These are phyloP conservation scores for Metacarcinus magister DNA, from an alignment of 2,888 invertebrate genomes.

Conservation along the genomic window DNA sequence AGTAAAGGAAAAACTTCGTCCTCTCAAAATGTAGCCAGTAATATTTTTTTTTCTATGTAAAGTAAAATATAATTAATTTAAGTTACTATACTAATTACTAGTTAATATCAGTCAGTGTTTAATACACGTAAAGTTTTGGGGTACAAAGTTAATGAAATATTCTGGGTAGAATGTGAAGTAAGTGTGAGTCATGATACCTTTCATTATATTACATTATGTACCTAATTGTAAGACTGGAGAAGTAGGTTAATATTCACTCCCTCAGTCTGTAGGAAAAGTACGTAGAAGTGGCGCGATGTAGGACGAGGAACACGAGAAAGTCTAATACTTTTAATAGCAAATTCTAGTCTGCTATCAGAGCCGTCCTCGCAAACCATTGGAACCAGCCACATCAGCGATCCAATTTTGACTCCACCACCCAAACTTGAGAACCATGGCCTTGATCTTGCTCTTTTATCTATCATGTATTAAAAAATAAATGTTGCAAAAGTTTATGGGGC, in stretches of 20 bases:
- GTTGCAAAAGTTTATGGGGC: neutral
- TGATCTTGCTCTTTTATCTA: neutral
- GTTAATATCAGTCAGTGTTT: neutral
- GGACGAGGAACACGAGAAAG: neutral
- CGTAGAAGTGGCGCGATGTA: neutral
- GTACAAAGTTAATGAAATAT: slow-evolving; percentile 19
- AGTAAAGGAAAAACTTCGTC: neutral
- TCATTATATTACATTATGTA: neutral
- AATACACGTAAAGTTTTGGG: neutral
- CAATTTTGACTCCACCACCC: neutral
- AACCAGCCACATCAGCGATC: neutral
- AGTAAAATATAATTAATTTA: neutral
- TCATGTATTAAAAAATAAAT: neutral
- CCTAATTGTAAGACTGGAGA: neutral
- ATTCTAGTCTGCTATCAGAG: neutral
- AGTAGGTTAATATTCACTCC: neutral
- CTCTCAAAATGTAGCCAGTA: neutral
- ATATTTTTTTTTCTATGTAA: neutral
- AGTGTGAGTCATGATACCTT: neutral
- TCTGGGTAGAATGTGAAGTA: neutral
- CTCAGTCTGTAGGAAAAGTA: neutral
- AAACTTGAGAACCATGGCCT: neutral
- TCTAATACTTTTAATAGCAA: neutral
- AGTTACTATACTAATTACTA: neutral
- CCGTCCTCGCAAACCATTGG: neutral